Evolutionary conservation across 2,797 vertebrate species (phyloP).

Genomic region (Echiichthys vipera): DNA sequence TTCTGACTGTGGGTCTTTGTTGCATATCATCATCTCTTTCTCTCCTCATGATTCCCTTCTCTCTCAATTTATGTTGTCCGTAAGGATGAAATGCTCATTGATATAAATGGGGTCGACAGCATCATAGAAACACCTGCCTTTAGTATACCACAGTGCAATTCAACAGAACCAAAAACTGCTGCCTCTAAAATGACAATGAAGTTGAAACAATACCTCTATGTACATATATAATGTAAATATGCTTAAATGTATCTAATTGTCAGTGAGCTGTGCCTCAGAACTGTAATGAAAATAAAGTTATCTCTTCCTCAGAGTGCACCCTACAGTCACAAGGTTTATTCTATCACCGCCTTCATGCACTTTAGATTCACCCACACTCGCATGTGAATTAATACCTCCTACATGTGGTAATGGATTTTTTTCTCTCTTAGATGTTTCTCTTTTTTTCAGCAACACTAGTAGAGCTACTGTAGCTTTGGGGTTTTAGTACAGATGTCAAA

Average conservation of each 20-base stretch:
- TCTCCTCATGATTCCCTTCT: background rate
- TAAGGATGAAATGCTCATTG: background rate
- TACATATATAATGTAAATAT: too few species aligned
- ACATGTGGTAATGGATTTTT: conserved; percentile 76
- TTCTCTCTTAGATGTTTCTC: conserved; percentile 15
- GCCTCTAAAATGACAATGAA: background rate
- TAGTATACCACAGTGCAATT: background rate
- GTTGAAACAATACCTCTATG: too few species aligned
- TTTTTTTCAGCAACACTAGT: conserved; percentile 23
- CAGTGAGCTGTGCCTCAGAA: conserved; percentile 12
- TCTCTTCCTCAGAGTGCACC: conserved; percentile 38
- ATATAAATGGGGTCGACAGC: background rate
- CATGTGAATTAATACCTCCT: conserved; percentile 75
- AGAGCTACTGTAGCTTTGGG: background rate
- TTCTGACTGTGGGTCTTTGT: background rate
- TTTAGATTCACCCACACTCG: conserved; percentile 73
- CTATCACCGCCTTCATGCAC: conserved; percentile 62
- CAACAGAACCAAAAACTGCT: background rate
- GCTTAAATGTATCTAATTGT: conserved; percentile 12
- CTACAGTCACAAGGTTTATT: conserved; percentile 57
- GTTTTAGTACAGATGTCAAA: conserved; percentile 12
- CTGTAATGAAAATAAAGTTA: conserved; percentile 38
- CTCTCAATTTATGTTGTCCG: background rate
- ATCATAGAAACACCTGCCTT: background rate
- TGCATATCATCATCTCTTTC: background rate